phyloP scores from a whole-genome alignment of 1,140 invertebrate genomes.

The Coenobita brevimanus region DNA sequence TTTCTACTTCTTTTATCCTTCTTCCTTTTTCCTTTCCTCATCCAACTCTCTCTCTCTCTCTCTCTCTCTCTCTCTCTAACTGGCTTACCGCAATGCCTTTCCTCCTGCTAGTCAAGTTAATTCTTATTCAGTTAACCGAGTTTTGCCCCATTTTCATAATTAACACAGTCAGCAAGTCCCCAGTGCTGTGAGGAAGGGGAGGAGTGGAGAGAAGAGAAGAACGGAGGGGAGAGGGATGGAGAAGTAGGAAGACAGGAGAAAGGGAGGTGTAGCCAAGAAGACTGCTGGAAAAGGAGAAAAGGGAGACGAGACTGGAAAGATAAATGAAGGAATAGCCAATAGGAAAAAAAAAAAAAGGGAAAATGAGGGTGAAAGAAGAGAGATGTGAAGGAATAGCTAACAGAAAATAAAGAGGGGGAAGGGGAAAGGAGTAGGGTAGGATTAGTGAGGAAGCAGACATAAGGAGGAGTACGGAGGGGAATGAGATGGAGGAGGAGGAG shows the following conservation, averaged over 20 bases:
- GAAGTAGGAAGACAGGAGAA: background rate
- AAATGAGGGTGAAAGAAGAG: background rate
- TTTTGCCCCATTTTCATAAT: conserved; percentile 58
- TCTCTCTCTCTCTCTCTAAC: no score
- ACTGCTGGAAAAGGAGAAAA: no score
- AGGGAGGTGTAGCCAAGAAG: background rate
- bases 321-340: no score
- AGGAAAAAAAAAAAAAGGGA: background rate
- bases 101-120: conserved; percentile 38
- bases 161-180: conserved; percentile 34
- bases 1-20: no score
- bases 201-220: background rate
- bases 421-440: background rate
- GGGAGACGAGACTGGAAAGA: no score
- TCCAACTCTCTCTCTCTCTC: no score
- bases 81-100: background rate
- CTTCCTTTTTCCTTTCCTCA: no score
- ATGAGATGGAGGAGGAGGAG: no score
- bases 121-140: conserved; percentile 52
- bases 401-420: background rate
- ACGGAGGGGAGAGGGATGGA: background rate
- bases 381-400: background rate
- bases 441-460: background rate
- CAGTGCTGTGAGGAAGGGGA: background rate
- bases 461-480: background rate